phyloP scores from a whole-genome alignment of 2,113 vertebrate species.

The Picathartes gymnocephalus region DNA sequence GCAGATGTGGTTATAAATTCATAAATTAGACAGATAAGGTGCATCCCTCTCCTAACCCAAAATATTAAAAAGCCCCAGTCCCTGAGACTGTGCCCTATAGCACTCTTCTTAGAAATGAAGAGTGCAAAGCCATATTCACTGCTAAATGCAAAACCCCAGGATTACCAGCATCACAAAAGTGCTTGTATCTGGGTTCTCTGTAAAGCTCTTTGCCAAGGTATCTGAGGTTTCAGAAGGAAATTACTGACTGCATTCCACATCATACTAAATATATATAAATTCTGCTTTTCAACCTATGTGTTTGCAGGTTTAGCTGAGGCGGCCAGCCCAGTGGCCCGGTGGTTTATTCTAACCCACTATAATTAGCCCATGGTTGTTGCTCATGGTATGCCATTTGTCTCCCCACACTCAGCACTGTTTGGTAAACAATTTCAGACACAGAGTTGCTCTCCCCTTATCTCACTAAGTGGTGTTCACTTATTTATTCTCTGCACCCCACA shows the following conservation, averaged over 20 bases:
- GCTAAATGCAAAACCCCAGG: neutral
- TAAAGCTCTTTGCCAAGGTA: neutral
- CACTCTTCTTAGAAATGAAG: neutral
- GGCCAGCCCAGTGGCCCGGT: neutral
- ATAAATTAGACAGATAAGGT: neutral
- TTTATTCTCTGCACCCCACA: neutral
- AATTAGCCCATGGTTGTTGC: constrained; percentile 22
- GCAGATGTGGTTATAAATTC: neutral
- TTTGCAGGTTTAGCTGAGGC: neutral
- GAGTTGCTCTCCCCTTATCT: constrained; percentile 17
- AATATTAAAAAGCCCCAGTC: neutral
- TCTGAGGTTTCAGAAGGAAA: neutral
- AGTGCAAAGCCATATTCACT: neutral
- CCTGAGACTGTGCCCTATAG: neutral
- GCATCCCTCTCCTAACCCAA: neutral
- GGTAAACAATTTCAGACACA: constrained; percentile 27
- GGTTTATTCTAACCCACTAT: constrained; percentile 30
- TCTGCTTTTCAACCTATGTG: constrained; percentile 14
- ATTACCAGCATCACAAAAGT: neutral
- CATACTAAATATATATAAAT: neutral
- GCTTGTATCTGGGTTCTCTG: neutral
- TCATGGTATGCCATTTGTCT: constrained; percentile 39
- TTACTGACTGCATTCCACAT: neutral
- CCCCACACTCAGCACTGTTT: constrained; percentile 49
- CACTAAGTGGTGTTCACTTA: constrained; percentile 28